These are phyloP conservation scores for Scleropages formosus DNA, from an alignment of 2,797 vertebrate species.

Conservation along the genomic window DNA sequence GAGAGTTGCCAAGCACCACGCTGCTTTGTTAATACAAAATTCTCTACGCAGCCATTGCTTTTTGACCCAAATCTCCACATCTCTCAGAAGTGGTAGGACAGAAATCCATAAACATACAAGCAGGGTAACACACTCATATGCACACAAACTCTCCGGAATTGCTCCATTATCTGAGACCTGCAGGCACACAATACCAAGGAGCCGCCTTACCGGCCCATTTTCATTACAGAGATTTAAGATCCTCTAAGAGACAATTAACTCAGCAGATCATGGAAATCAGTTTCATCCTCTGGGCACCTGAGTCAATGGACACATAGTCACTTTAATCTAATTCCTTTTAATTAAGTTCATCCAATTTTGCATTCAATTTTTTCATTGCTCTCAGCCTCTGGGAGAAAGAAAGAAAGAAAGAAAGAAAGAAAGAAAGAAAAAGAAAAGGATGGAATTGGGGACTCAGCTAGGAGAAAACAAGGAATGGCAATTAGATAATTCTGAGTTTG, in stretches of 20 bases:
- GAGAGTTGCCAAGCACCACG: background rate
- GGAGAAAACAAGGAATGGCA: background rate
- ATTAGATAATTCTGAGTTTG: background rate
- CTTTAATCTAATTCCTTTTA: constrained; percentile 47
- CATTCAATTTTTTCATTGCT: constrained; percentile 39
- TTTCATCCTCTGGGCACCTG: constrained; percentile 34
- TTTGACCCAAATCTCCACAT: background rate
- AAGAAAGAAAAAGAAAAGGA: constrained; percentile 6
- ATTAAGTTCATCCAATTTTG: constrained; percentile 50
- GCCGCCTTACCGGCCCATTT: constrained; percentile 28
- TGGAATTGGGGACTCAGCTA: background rate
- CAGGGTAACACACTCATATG: constrained; percentile 29
- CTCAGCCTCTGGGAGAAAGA: constrained; percentile 42
- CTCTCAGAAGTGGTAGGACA: background rate
- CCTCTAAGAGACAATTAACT: constrained; percentile 25
- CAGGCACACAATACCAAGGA: constrained; percentile 49
- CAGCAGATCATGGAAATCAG: constrained; percentile 25
- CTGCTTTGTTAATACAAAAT: background rate
- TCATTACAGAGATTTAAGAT: constrained; percentile 25
- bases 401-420: too few species aligned
- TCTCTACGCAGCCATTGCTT: background rate
- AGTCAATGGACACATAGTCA: constrained; percentile 29
- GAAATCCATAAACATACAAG: background rate
- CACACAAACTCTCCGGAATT: constrained; percentile 27
- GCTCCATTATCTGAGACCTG: constrained; percentile 52